phyloP scores from a whole-genome alignment of 2,113 vertebrate species.

The Mus spicilegus region DNA sequence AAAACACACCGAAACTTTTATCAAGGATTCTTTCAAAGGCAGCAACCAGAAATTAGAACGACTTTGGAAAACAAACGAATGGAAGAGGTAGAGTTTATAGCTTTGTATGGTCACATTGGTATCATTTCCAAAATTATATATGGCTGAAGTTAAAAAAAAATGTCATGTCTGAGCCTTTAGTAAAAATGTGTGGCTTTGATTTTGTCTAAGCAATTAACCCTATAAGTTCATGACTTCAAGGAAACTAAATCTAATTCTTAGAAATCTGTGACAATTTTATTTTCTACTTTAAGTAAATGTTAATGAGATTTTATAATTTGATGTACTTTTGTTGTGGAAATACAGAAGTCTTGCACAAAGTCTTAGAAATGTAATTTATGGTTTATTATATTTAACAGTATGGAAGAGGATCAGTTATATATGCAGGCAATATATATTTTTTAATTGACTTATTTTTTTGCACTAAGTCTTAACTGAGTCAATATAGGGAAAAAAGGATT shows the following conservation, averaged over 20 bases:
- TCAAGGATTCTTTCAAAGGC: too few species aligned
- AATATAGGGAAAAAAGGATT: too few species aligned
- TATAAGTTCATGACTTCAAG: background rate
- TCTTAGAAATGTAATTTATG: background rate
- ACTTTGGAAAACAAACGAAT: too few species aligned
- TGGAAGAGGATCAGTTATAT: background rate
- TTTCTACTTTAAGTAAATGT: too few species aligned
- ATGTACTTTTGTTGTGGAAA: too few species aligned
- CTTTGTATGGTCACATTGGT: background rate
- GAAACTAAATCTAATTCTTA: background rate
- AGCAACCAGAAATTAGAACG: too few species aligned
- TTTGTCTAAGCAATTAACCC: background rate
- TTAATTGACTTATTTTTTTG: background rate
- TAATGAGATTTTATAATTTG: too few species aligned
- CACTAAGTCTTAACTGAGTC: background rate
- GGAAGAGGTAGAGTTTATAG: background rate
- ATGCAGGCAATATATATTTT: background rate
- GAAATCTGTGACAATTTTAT: background rate
- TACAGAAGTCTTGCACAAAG: too few species aligned
- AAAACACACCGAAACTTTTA: too few species aligned
- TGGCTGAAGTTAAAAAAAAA: background rate
- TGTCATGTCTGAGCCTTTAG: too few species aligned
- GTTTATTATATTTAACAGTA: background rate
- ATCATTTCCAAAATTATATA: background rate
- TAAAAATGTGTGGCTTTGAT: too few species aligned